phyloP scores from a whole-genome alignment of 2,888 invertebrate species.

The Eupithecia subumbrata region DNA sequence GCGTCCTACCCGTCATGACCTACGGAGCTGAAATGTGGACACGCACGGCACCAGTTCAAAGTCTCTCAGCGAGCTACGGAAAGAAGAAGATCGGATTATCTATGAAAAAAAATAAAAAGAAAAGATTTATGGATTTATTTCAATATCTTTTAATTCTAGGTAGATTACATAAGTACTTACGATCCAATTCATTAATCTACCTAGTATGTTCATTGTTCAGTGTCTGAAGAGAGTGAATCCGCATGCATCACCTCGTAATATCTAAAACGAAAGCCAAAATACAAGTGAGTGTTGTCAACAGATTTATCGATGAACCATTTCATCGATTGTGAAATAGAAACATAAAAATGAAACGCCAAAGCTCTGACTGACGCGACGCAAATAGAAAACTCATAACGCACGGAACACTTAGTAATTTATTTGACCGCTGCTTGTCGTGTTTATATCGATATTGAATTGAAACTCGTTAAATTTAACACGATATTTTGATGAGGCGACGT shows the following conservation, averaged over 20 bases:
- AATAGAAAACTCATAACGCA: constrained; percentile 42
- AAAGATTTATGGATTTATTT: too few relatives aligned
- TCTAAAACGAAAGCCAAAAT: constrained; percentile 11
- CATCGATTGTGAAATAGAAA: constrained; percentile 35
- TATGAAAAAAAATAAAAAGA: too few relatives aligned
- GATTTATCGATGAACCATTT: constrained; percentile 45
- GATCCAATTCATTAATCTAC: background rate
- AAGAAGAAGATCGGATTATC: too few relatives aligned
- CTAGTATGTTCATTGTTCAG: background rate
- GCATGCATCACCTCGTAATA: background rate
- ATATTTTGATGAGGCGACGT: constrained; percentile 47
- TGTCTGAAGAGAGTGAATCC: background rate
- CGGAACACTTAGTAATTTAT: constrained; percentile 52
- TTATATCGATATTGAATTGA: constrained; percentile 47
- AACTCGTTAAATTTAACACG: constrained; percentile 47
- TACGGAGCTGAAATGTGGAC: too few relatives aligned
- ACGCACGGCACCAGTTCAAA: too few relatives aligned
- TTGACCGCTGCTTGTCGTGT: constrained; percentile 50
- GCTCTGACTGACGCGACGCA: constrained; percentile 35
- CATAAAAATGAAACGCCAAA: constrained; percentile 39
- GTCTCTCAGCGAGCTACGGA: too few relatives aligned
- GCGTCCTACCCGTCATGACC: too few relatives aligned
- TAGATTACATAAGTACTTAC: too few relatives aligned
- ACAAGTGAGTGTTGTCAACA: constrained; percentile 46
- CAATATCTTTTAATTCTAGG: too few relatives aligned